These are phyloP conservation scores for Podarcis cretensis DNA, from an alignment of 2,113 vertebrate species.

Conservation along the genomic window DNA sequence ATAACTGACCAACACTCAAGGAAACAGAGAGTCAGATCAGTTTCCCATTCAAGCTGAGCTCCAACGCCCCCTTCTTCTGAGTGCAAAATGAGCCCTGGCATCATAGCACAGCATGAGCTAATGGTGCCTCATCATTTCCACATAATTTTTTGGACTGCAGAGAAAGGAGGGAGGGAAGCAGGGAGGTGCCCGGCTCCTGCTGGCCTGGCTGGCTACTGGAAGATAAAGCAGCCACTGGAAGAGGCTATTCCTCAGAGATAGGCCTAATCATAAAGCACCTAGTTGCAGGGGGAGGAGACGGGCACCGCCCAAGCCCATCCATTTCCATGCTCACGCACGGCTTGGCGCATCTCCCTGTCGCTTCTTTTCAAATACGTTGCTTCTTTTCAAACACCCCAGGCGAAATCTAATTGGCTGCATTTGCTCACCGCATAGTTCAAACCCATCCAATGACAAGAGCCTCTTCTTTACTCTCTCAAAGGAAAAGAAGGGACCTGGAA, in stretches of 20 bases:
- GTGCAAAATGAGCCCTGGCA: background rate
- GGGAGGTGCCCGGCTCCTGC: background rate
- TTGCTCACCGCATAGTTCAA: background rate
- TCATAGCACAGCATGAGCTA: background rate
- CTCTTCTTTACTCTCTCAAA: background rate
- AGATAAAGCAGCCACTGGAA: rapidly evolving
- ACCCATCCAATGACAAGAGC: background rate
- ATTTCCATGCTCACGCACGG: background rate
- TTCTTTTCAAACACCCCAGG: background rate
- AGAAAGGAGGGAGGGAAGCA: background rate
- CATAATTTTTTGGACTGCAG: background rate
- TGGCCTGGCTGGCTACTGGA: background rate
- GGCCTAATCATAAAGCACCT: constrained; percentile 3
- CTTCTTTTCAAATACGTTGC: background rate
- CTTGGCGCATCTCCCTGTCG: background rate
- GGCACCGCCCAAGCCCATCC: background rate
- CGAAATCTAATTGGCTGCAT: background rate
- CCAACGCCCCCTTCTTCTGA: background rate
- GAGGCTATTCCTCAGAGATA: constrained; percentile 5
- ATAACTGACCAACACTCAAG: background rate
- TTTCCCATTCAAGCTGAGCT: background rate
- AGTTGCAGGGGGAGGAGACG: background rate
- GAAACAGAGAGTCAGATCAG: background rate
- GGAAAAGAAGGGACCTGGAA: background rate
- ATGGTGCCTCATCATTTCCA: background rate